These are phyloP conservation scores for Carcharodon carcharias DNA, from an alignment of 2,797 vertebrate species.

Conservation along the genomic window DNA sequence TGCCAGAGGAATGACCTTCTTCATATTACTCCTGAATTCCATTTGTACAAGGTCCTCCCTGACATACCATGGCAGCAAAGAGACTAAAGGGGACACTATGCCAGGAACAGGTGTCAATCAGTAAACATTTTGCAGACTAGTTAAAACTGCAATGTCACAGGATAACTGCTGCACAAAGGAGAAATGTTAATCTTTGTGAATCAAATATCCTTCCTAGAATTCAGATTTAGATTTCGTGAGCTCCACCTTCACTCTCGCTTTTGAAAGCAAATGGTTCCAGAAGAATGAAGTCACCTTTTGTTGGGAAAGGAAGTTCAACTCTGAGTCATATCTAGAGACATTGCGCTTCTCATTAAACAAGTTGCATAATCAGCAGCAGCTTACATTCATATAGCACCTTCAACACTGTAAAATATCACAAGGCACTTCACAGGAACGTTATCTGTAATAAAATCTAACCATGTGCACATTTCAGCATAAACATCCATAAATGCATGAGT, in stretches of 20 bases:
- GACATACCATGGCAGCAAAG: conserved; percentile 8
- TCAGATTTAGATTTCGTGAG: neutral
- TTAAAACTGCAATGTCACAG: neutral
- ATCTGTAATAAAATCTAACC: neutral
- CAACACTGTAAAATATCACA: neutral
- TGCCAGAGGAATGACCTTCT: conserved; percentile 20
- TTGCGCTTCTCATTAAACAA: neutral
- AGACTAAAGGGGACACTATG: too few species aligned
- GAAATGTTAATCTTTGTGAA: neutral
- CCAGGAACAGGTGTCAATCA: neutral
- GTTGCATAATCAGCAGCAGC: neutral
- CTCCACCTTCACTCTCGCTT: neutral
- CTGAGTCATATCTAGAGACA: neutral
- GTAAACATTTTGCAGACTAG: neutral
- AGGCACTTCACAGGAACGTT: neutral
- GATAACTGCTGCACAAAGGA: neutral
- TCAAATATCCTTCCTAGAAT: neutral
- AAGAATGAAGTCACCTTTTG: neutral
- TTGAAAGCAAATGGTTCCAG: neutral
- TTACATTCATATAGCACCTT: neutral
- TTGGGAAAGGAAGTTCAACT: neutral
- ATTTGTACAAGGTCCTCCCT: neutral
- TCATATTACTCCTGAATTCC: conserved; percentile 20
- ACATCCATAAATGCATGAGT: neutral
- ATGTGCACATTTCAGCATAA: neutral